Conservation (phyloP, 2,797 vertebrate genomes). For the Pteropus rufus region DNA sequence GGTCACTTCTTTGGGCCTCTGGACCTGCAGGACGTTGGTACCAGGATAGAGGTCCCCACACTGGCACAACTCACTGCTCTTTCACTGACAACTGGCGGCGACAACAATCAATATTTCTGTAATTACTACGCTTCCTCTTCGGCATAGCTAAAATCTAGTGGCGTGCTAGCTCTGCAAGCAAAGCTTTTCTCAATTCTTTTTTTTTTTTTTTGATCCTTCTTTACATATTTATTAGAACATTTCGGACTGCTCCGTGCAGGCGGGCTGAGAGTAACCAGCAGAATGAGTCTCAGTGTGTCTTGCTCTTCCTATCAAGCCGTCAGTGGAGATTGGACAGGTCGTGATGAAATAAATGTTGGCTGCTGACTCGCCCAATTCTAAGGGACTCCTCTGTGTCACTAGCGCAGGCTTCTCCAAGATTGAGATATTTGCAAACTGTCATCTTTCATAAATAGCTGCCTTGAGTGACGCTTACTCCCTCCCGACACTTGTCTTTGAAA, state of each 20-base stretch:
- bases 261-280: constrained; percentile 78
- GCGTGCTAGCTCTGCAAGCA: constrained; percentile 10
- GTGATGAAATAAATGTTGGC: constrained; percentile 96
- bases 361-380: constrained; percentile 97
- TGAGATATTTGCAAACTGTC: constrained; percentile 99
- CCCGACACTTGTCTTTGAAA: constrained; percentile 78
- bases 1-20: neutral
- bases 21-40: neutral
- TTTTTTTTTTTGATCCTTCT: constrained; percentile 74
- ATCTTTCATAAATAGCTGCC: constrained; percentile 97
- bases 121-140: constrained; percentile 73
- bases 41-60: fast-evolving
- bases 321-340: constrained; percentile 89
- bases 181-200: constrained; percentile 63
- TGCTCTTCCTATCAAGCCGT: constrained; percentile 89
- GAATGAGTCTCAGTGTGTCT: constrained; percentile 69
- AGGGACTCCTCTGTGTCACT: constrained; percentile 91
- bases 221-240: constrained; percentile 85
- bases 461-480: constrained; percentile 86
- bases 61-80: neutral
- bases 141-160: constrained; percentile 54
- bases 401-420: constrained; percentile 91
- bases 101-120: constrained; percentile 75
- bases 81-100: constrained; percentile 8
- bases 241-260: constrained; percentile 84